Evolutionary conservation across 2,797 vertebrate species (phyloP).

Genomic region (Fundulus diaphanus): DNA sequence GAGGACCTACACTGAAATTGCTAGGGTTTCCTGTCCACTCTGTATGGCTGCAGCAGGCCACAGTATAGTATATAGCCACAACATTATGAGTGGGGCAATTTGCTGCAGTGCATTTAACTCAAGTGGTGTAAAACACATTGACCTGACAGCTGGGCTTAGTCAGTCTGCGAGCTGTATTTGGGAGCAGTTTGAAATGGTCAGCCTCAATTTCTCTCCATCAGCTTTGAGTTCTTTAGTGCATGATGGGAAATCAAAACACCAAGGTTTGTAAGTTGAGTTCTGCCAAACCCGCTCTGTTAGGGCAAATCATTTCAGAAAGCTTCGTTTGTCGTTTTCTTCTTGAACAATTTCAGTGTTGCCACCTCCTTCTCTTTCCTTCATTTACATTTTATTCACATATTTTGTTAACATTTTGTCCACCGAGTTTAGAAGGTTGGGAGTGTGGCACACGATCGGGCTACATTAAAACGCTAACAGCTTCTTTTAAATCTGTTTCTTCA

Average conservation of each 20-base stretch:
- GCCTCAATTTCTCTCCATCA: constrained; percentile 65
- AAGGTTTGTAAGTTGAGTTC: constrained; percentile 35
- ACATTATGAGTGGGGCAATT: constrained; percentile 58
- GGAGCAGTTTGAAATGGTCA: constrained; percentile 65
- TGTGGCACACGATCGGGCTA: background rate
- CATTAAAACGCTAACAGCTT: background rate
- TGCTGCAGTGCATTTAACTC: constrained; percentile 71
- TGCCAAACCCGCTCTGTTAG: constrained; percentile 42
- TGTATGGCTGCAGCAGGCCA: constrained; percentile 25
- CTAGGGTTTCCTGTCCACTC: constrained; percentile 34
- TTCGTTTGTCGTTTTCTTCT: constrained; percentile 32
- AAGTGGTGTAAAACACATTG: constrained; percentile 68
- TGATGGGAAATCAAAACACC: constrained; percentile 58
- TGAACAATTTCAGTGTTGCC: constrained; percentile 1
- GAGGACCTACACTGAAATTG: constrained; percentile 46
- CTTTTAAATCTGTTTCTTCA: background rate
- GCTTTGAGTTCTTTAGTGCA: constrained; percentile 47
- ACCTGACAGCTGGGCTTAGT: constrained; percentile 68
- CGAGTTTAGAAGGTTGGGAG: background rate
- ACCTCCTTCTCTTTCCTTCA: constrained; percentile 7
- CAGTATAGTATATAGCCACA: constrained; percentile 35
- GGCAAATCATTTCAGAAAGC: constrained; percentile 38
- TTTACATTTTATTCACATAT: constrained; percentile 14
- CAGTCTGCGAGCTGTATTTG: constrained; percentile 55
- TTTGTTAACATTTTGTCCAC: background rate